Percentiles rank a stretch among this genome's conserved stretches.
Evolutionary conservation across 1,140 invertebrate species (phyloP).

Genomic region (Stratiolaelaps scimitus): DNA sequence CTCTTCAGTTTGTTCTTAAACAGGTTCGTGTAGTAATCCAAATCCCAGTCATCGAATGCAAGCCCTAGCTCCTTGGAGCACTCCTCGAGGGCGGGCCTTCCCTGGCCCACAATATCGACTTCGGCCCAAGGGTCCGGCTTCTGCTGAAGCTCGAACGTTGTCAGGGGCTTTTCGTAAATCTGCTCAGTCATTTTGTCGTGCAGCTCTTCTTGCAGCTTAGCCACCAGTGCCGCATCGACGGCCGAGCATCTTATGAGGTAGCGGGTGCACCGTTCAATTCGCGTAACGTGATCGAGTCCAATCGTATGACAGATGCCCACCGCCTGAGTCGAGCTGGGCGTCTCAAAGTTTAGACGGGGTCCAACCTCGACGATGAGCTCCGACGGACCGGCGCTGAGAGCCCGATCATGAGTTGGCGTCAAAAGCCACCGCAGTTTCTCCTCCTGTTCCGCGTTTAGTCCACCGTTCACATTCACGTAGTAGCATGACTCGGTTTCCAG

Average conservation of each 20-base stretch:
- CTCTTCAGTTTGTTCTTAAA: constrained; percentile 66
- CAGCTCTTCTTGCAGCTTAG: constrained; percentile 43
- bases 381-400: constrained; percentile 33
- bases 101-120: constrained; percentile 63
- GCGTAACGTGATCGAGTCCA: constrained; percentile 53
- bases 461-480: constrained; percentile 34
- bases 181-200: constrained; percentile 74
- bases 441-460: constrained; percentile 33
- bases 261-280: constrained; percentile 66
- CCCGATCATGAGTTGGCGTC: constrained; percentile 34
- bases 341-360: constrained; percentile 73
- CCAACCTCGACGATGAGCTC: constrained; percentile 43
- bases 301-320: constrained; percentile 80
- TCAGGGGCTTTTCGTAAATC: constrained; percentile 55
- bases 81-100: constrained; percentile 61
- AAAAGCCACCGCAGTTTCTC: constrained; percentile 34
- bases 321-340: constrained; percentile 83
- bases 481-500: constrained; percentile 34
- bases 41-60: constrained; percentile 74
- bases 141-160: constrained; percentile 53
- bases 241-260: constrained; percentile 53
- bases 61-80: constrained; percentile 71
- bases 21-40: constrained; percentile 68
- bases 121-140: constrained; percentile 56
- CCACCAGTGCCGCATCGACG: neutral